Evolutionary conservation across 2,888 invertebrate genomes (phyloP).

Genomic region (Baccha elongata): DNA sequence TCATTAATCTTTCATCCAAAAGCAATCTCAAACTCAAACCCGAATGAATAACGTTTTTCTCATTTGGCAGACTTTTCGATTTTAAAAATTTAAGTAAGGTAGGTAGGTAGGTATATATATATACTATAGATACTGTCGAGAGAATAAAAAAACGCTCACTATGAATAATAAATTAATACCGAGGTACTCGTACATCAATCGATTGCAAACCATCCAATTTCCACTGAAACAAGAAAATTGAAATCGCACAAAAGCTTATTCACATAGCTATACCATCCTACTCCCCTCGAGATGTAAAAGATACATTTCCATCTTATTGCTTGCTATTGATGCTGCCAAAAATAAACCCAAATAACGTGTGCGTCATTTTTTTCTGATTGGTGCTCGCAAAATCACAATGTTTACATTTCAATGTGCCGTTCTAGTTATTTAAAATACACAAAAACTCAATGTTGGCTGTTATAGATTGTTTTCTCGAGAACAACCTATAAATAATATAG

Average conservation of each 20-base stretch:
- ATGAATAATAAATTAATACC: slow-evolving; percentile 43
- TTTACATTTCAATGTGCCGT: slow-evolving; percentile 45
- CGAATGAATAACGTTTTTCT: slow-evolving; percentile 30
- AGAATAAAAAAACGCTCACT: not conserved
- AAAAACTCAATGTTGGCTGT: slow-evolving; percentile 34
- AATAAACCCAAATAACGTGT: slow-evolving; percentile 50
- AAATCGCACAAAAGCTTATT: slow-evolving; percentile 31
- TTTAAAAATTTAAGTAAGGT: slow-evolving; percentile 6
- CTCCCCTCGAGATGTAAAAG: slow-evolving; percentile 9
- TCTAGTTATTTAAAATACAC: slow-evolving; percentile 41
- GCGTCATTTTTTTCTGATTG: slow-evolving; percentile 51
- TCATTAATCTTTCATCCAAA: slow-evolving; percentile 29
- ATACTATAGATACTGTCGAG: not conserved
- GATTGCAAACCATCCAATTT: slow-evolving; percentile 54
- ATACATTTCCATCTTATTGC: slow-evolving; percentile 43
- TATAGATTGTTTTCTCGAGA: not conserved
- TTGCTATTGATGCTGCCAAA: slow-evolving; percentile 32
- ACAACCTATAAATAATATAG: slow-evolving; percentile 35
- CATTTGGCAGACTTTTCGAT: slow-evolving; percentile 14
- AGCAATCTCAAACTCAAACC: slow-evolving; percentile 21
- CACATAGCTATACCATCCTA: not conserved
- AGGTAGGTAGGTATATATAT: too few relatives aligned
- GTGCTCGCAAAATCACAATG: slow-evolving; percentile 26
- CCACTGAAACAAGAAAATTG: slow-evolving; percentile 13
- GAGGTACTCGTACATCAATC: slow-evolving; percentile 18